phyloP scores from a whole-genome alignment of 2,888 invertebrate species.

The Acholoe squamosa region DNA sequence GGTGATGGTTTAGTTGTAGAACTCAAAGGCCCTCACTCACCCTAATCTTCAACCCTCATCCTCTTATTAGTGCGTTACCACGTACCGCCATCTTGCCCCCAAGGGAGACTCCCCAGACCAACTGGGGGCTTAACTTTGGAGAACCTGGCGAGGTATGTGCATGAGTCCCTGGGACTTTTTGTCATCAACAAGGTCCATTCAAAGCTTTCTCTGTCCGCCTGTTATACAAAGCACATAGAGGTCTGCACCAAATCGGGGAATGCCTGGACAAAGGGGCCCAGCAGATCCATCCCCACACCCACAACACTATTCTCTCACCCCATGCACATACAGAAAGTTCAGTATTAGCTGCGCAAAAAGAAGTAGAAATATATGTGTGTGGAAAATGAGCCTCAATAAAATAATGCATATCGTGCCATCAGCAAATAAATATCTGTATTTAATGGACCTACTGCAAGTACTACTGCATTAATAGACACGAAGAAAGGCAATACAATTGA shows the following conservation, averaged over 20 bases:
- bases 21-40: background rate
- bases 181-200: background rate
- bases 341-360: too few species aligned
- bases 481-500: too few species aligned
- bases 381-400: too few species aligned
- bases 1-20: background rate
- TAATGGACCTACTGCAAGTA: too few species aligned
- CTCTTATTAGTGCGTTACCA: background rate
- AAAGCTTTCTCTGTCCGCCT: background rate
- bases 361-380: too few species aligned
- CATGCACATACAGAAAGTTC: too few species aligned
- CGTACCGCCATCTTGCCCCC: too few species aligned
- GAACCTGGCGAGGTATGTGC: background rate
- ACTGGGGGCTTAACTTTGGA: conserved; percentile 3
- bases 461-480: too few species aligned
- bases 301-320: too few species aligned
- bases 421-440: too few species aligned
- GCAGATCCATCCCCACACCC: background rate
- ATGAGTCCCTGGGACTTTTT: background rate
- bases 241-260: background rate
- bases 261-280: background rate
- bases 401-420: too few species aligned
- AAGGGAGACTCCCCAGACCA: too few species aligned
- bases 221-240: background rate
- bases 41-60: background rate